These are phyloP conservation scores for Melanostoma mellinum DNA, from an alignment of 2,888 invertebrate species.

Conservation along the genomic window DNA sequence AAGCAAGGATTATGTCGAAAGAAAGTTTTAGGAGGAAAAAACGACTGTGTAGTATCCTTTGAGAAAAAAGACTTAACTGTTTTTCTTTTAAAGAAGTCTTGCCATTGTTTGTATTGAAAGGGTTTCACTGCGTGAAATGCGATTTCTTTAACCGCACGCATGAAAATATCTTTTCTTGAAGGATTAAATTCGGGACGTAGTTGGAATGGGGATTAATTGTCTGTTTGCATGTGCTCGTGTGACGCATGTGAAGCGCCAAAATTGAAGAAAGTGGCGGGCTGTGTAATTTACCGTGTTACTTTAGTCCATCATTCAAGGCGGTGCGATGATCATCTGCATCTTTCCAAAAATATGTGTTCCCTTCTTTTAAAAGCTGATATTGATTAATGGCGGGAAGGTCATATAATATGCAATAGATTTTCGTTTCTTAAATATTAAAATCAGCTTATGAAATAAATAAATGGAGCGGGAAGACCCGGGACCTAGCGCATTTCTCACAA, in stretches of 20 bases:
- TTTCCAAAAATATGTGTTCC: too few species aligned
- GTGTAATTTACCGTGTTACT: constrained; percentile 25
- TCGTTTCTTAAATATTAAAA: too few species aligned
- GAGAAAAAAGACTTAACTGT: constrained; percentile 38
- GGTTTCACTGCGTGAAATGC: constrained; percentile 56
- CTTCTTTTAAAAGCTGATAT: too few species aligned
- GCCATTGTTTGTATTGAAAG: constrained; percentile 50
- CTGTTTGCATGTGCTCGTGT: constrained; percentile 39
- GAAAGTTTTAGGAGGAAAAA: constrained; percentile 31
- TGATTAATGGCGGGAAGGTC: too few species aligned
- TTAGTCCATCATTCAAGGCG: too few species aligned
- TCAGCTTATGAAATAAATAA: too few species aligned
- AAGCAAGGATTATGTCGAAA: constrained; percentile 38
- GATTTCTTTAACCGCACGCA: constrained; percentile 67
- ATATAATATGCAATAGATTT: too few species aligned
- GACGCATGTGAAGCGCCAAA: constrained; percentile 37
- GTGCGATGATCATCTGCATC: too few species aligned
- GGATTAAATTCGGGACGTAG: constrained; percentile 19
- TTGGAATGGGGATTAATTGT: constrained; percentile 35
- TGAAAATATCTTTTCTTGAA: constrained; percentile 30
- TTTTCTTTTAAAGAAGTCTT: constrained; percentile 38
- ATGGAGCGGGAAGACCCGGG: too few species aligned
- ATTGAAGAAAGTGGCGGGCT: constrained; percentile 15
- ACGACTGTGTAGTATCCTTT: constrained; percentile 50
- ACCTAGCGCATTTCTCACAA: too few species aligned